These are phyloP conservation scores for Cyclophora albipunctata DNA, from an alignment of 2,888 invertebrate species.

Conservation along the genomic window DNA sequence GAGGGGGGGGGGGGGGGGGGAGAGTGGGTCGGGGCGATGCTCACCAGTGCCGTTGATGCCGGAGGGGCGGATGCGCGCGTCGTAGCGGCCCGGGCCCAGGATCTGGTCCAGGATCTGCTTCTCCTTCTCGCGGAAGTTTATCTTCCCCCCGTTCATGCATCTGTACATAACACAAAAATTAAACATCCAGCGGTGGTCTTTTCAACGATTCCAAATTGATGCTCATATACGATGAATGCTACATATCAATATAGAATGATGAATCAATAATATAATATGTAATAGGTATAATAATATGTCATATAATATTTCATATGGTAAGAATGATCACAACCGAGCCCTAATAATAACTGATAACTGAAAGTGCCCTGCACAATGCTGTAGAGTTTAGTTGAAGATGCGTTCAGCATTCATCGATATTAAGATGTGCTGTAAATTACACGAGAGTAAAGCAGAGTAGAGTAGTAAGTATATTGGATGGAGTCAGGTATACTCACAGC, in stretches of 20 bases:
- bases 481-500: conserved; percentile 54
- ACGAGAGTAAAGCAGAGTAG: too few species aligned
- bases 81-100: conserved; percentile 92
- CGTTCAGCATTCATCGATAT: too few species aligned
- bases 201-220: too few species aligned
- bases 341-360: neutral
- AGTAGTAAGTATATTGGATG: too few species aligned
- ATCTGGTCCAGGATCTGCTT: conserved; percentile 95
- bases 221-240: too few species aligned
- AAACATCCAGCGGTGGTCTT: neutral
- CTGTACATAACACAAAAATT: conserved; percentile 54
- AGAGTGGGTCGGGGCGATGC: conserved; percentile 27
- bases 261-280: neutral
- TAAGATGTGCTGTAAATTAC: too few species aligned
- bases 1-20: too few species aligned
- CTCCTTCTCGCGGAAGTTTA: conserved; percentile 95
- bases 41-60: conserved; percentile 96
- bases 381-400: too few species aligned
- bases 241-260: too few species aligned
- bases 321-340: neutral
- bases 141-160: conserved; percentile 83
- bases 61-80: conserved; percentile 93
- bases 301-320: conserved; percentile 1
- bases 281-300: too few species aligned
- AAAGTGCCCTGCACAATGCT: too few species aligned